These are phyloP conservation scores for Phenganax marumi DNA, from an alignment of 92 coral and sea anemone genomes.

Conservation along the genomic window DNA sequence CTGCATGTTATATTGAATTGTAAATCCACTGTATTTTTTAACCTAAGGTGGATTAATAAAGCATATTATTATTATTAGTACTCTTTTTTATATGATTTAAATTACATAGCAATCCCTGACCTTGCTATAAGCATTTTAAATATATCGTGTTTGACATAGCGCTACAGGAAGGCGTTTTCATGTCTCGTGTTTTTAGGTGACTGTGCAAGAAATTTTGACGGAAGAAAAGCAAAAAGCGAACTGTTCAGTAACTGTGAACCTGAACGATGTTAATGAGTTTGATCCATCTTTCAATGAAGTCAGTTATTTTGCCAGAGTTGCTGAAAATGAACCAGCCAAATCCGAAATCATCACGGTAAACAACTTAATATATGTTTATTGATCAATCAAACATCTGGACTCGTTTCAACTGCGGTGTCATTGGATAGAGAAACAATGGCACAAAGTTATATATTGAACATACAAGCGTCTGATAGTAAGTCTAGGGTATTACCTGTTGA, in stretches of 20 bases:
- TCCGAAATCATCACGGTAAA: conserved; percentile 15
- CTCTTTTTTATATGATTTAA: too few relatives aligned
- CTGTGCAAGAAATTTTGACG: conserved; percentile 36
- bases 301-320: conserved; percentile 15
- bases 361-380: neutral
- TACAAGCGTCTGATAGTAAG: conserved; percentile 43
- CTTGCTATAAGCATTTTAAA: too few relatives aligned
- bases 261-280: conserved; percentile 37
- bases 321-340: conserved; percentile 20
- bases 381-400: conserved; percentile 13
- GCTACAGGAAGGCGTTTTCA: neutral
- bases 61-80: too few relatives aligned
- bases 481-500: neutral
- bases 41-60: too few relatives aligned
- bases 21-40: too few relatives aligned
- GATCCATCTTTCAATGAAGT: conserved; percentile 20
- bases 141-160: neutral
- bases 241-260: conserved; percentile 13
- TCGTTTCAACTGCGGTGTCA: conserved; percentile 15
- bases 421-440: conserved; percentile 31
- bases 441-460: conserved; percentile 5
- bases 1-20: too few relatives aligned
- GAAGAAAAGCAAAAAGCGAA: conserved; percentile 16
- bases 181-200: neutral
- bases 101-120: too few relatives aligned